A percentile compares a stretch with the other conserved stretches of the same genome.
These are phyloP conservation scores for Myathropa florea DNA, from an alignment of 2,888 invertebrate species.

Conservation along the genomic window DNA sequence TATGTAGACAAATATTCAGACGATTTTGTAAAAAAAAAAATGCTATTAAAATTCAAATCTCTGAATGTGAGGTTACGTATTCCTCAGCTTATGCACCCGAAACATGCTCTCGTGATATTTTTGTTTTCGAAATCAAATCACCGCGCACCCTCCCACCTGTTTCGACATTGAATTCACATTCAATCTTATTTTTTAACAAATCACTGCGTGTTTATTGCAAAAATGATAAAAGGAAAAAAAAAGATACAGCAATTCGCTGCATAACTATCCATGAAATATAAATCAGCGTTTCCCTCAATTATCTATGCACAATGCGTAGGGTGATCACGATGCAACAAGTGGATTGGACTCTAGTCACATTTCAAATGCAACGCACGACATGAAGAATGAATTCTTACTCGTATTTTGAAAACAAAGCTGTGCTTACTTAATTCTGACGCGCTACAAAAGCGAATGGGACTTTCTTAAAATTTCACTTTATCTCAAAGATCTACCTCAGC, in stretches of 20 bases:
- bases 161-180: neutral
- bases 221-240: neutral
- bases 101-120: neutral
- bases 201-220: neutral
- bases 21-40: neutral
- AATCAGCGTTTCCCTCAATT: neutral
- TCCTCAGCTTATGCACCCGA: no score
- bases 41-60: neutral
- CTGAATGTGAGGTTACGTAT: neutral
- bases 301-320: constrained; percentile 37
- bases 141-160: neutral
- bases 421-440: constrained; percentile 17
- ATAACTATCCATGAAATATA: neutral
- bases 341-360: neutral
- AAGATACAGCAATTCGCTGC: neutral
- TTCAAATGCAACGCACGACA: neutral
- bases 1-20: neutral
- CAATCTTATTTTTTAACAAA: neutral
- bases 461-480: constrained; percentile 44
- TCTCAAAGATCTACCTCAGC: neutral
- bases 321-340: neutral
- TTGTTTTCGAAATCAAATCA: neutral
- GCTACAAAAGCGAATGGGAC: neutral
- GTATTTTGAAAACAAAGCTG: neutral
- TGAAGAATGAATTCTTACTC: neutral